Base-by-base conservation (phyloP, 2,888 invertebrate genomes). In the Synanthedon formicaeformis region DNA sequence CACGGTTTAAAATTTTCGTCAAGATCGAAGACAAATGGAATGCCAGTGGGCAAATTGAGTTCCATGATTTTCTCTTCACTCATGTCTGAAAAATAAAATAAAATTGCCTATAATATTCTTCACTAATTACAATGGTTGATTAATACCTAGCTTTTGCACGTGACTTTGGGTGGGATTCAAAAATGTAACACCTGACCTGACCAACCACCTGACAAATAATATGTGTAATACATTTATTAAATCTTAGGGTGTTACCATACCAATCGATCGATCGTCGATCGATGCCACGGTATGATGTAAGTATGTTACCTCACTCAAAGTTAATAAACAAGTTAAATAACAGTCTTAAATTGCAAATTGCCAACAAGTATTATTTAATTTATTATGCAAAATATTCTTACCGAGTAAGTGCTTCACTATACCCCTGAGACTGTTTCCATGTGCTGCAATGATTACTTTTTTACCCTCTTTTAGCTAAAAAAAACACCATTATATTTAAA, bases 321-420 rank as follows among this genome's bases (percentile, higher is more conserved):
- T 27, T 45, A 45, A 45, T 45, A 45, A 45, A 6, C 6, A 45
- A 11, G 14, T 45, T 14, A 6, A 13, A 45, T 45, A 13, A 45
- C n/a, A 34, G 10, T 34, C 34, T 34, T 8, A 10, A 34, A 34
- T 34, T 34, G 6, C 3, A 34, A 34, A 34, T 10, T 34, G 6
- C 8, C 2, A 10, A 34, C 10, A 34, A 34, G 34, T 10, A 10
- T 27, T 27, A 27, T 6, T 6, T 41, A 11, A 34, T 34, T 34
- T 34, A 5, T 23, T 34, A 34, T 34, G 2, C 2, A 45, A 45
- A 5, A 50, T 16, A 2, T 50, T 78, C 90, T 86, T 81, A 94
- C 94, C 87, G 76, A 96, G 95, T 69, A 96, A 90, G 82, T 95
- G 93, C 78, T 96, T 96, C 1, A 96, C 93, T 61, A 96, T 93